Evolutionary conservation across 2,113 vertebrate species (phyloP).

Genomic region (Promerops cafer): DNA sequence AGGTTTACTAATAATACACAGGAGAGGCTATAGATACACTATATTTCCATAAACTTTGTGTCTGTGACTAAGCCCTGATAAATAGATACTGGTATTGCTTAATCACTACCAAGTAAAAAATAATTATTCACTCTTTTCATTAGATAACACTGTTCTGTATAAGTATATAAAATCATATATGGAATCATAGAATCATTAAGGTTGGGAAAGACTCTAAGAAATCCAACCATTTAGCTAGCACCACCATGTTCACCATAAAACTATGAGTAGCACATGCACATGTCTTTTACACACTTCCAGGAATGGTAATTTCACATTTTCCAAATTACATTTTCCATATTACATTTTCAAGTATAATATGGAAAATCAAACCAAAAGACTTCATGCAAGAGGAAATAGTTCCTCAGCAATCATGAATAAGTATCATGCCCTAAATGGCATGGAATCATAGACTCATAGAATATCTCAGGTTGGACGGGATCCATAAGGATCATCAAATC

Average conservation of each 20-base stretch:
- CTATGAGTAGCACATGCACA: background rate
- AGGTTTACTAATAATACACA: background rate
- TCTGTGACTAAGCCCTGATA: background rate
- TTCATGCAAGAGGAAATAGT: background rate
- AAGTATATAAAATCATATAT: background rate
- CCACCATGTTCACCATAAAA: background rate
- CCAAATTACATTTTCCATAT: background rate
- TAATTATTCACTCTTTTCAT: background rate
- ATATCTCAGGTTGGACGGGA: background rate
- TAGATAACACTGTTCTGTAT: background rate
- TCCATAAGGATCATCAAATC: background rate
- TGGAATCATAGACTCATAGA: background rate
- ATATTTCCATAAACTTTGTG: background rate
- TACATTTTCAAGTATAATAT: background rate
- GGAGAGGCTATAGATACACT: background rate
- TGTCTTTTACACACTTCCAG: background rate
- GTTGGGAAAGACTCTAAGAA: background rate
- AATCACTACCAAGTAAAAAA: background rate
- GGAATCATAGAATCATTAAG: background rate
- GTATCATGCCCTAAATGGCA: background rate
- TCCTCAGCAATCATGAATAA: background rate
- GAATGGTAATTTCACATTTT: background rate
- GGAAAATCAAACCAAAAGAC: background rate
- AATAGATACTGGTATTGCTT: background rate
- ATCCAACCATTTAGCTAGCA: background rate